A percentile compares a stretch with the other conserved stretches of the same genome.
Evolutionary conservation across 2,888 invertebrate genomes (phyloP).

Genomic region (Netelia melanura): DNA sequence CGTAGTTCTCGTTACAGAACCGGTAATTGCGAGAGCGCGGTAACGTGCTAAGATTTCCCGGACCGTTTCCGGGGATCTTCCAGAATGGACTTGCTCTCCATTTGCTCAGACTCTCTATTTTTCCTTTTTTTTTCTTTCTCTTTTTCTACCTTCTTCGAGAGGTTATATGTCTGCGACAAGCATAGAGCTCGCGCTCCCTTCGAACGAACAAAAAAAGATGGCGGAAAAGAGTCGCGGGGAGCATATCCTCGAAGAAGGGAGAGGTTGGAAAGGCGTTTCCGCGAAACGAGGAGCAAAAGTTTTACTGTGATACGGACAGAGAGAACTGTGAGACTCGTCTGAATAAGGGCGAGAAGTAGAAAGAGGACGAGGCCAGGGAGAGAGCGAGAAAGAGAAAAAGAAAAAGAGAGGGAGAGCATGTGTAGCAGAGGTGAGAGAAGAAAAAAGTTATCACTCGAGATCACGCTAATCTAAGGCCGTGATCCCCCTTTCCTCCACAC

Average conservation of each 20-base stretch:
- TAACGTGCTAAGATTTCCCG: conserved; percentile 79
- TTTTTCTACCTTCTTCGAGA: conserved; percentile 32
- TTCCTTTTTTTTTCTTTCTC: conserved; percentile 18
- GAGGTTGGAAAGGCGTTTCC: conserved; percentile 50
- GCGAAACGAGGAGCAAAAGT: conserved; percentile 56
- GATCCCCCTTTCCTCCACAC: conserved; percentile 67
- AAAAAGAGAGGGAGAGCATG: conserved; percentile 60
- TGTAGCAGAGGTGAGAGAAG: conserved; percentile 66
- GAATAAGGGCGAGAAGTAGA: conserved; percentile 20
- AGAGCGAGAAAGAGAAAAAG: conserved; percentile 50
- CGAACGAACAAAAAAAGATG: conserved; percentile 37
- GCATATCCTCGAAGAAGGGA: conserved; percentile 54
- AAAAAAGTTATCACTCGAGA: conserved; percentile 83
- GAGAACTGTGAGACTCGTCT: conserved; percentile 45
- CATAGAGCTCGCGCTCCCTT: conserved; percentile 50
- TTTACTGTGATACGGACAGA: conserved; percentile 48
- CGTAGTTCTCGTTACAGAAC: conserved; percentile 78
- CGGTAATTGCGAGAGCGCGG: conserved; percentile 80
- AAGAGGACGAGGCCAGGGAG: conserved; percentile 29
- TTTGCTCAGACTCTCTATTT: conserved; percentile 23
- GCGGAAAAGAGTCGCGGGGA: conserved; percentile 67
- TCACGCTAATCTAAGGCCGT: conserved; percentile 83
- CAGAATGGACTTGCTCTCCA: conserved; percentile 50
- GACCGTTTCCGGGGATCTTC: conserved; percentile 53
- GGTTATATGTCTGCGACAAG: conserved; percentile 43